Evolutionary conservation across 2,113 vertebrate genomes (phyloP).

Genomic region (Promerops cafer): DNA sequence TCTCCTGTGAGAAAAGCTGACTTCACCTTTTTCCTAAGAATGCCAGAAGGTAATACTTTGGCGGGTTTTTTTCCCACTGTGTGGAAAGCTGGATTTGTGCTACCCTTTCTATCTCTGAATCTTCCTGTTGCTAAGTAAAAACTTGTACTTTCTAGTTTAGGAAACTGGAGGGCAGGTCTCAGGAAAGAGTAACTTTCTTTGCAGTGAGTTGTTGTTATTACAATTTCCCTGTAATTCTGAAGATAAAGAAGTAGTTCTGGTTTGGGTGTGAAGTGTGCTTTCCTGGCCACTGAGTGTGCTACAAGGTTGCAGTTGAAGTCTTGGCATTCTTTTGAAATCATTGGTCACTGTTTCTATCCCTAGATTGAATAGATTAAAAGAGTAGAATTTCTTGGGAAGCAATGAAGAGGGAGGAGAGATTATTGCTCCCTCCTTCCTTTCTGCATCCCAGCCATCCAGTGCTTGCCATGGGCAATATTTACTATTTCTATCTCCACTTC

Average conservation of each 20-base stretch:
- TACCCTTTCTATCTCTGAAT: not conserved
- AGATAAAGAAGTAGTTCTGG: not conserved
- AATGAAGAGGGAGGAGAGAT: not conserved
- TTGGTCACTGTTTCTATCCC: not conserved
- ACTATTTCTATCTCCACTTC: not conserved
- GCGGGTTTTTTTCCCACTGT: not conserved
- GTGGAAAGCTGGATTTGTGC: not conserved
- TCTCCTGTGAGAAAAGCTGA: not conserved
- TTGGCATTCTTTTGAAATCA: not conserved
- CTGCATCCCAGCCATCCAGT: not conserved
- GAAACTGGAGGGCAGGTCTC: not conserved
- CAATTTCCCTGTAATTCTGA: not conserved
- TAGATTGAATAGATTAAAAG: not conserved
- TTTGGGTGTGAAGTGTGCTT: not conserved
- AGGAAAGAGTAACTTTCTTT: not conserved
- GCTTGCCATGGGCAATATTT: not conserved
- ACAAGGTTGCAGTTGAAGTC: not conserved
- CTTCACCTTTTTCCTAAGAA: not conserved
- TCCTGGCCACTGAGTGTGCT: not conserved
- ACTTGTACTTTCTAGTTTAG: not conserved
- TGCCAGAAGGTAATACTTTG: not conserved
- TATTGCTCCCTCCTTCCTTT: not conserved
- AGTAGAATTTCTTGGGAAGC: not conserved
- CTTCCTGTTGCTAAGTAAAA: not conserved
- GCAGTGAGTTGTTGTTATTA: not conserved